Percentiles rank a stretch among this genome's conserved stretches.
Conservation (phyloP, 2,888 invertebrate genomes). For the Ernsta delagoae region DNA sequence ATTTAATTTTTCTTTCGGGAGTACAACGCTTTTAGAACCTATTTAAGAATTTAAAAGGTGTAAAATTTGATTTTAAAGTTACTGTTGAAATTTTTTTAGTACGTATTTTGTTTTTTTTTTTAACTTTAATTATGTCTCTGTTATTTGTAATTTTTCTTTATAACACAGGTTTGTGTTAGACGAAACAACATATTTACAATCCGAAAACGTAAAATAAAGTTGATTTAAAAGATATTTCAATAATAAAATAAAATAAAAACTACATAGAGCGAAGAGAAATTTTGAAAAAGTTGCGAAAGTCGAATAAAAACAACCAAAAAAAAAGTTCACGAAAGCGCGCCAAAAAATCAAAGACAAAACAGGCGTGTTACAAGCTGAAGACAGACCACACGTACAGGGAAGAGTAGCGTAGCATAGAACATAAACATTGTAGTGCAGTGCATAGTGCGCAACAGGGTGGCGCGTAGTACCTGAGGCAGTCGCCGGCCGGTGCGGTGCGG, state of each 20-base stretch:
- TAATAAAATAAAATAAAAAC: neutral
- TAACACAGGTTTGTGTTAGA: too few relatives aligned
- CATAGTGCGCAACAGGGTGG: constrained; percentile 82
- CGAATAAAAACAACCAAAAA: constrained; percentile 28
- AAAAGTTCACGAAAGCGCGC: constrained; percentile 44
- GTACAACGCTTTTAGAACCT: neutral
- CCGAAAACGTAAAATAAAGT: too few relatives aligned
- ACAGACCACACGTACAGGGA: constrained; percentile 46
- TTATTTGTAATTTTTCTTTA: too few relatives aligned
- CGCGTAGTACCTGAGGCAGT: constrained; percentile 69
- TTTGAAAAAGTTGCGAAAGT: neutral
- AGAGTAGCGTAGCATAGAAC: constrained; percentile 52
- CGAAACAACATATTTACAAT: too few relatives aligned
- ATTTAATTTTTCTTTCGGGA: neutral
- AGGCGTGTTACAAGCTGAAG: constrained; percentile 45
- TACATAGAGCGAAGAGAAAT: constrained; percentile 1
- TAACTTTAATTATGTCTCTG: too few relatives aligned
- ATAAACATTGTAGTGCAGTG: constrained; percentile 75
- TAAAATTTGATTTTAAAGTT: too few relatives aligned
- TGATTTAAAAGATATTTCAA: too few relatives aligned
- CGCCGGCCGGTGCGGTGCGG: constrained; percentile 55
- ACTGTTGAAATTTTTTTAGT: too few relatives aligned
- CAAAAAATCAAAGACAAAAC: constrained; percentile 45
- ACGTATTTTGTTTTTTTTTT: too few relatives aligned
- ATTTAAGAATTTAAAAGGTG: neutral